Percentiles rank a stretch among this genome's conserved stretches.
Conservation (phyloP, 92 coral and sea anemone genomes). For the Chrysogorgia sp. region DNA sequence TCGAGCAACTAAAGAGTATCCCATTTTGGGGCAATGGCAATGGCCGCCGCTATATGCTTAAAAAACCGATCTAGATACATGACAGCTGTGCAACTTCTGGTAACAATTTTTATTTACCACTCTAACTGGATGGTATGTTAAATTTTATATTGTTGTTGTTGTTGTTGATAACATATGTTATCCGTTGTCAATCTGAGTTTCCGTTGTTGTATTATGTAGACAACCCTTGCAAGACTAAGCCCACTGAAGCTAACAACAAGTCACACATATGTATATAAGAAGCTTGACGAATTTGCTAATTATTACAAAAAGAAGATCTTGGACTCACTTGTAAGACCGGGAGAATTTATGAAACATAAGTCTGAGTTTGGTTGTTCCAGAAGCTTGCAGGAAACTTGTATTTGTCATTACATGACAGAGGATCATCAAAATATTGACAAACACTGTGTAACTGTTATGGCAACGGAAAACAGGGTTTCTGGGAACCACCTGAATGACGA, state of each 20-base stretch:
- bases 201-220: no score
- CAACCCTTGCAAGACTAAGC: slow-evolving; percentile 55
- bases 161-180: no score
- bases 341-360: slow-evolving; percentile 44
- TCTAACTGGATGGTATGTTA: slow-evolving; percentile 1
- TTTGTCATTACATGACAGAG: slow-evolving; percentile 43
- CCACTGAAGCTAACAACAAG: slow-evolving; percentile 54
- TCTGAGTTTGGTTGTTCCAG: neutral
- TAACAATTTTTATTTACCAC: neutral
- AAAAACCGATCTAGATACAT: neutral
- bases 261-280: slow-evolving; percentile 57
- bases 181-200: no score
- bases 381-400: neutral
- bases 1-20: no score
- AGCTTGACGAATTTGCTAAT: slow-evolving; percentile 62
- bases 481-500: slow-evolving; percentile 57
- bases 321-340: slow-evolving; percentile 48
- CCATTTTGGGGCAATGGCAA: slow-evolving; percentile 36
- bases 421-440: no score
- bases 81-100: neutral
- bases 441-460: no score
- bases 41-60: neutral
- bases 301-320: slow-evolving; percentile 35
- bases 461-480: no score
- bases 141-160: no score